These are phyloP conservation scores for Micromussa lordhowensis DNA, from an alignment of 92 coral and sea anemone genomes.

Conservation along the genomic window DNA sequence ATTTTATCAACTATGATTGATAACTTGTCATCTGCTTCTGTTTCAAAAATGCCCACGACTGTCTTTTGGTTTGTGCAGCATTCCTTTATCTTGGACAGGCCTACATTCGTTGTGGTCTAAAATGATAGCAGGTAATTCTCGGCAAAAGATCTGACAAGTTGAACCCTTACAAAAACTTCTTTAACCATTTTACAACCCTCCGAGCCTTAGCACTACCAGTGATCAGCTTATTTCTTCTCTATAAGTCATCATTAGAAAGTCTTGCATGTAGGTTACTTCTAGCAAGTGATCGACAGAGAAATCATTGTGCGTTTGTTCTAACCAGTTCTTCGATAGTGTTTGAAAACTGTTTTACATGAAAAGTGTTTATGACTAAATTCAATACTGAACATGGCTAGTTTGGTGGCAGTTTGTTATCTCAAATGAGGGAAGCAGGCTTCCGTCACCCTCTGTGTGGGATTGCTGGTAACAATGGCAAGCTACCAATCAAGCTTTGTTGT, in stretches of 20 bases:
- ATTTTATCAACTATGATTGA: background rate
- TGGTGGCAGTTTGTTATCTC: slow-evolving; percentile 13
- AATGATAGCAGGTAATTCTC: background rate
- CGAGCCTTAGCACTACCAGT: background rate
- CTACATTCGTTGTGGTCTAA: background rate
- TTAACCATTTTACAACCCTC: background rate
- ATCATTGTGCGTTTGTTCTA: background rate
- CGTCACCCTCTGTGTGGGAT: slow-evolving; percentile 37
- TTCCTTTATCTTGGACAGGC: background rate
- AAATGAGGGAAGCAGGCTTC: slow-evolving; percentile 42
- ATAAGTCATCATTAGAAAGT: background rate
- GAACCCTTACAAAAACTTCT: background rate
- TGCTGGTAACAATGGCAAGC: slow-evolving; percentile 3
- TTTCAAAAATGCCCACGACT: background rate
- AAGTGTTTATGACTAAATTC: background rate
- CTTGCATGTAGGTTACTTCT: background rate
- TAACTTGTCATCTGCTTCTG: background rate
- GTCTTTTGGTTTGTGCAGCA: background rate
- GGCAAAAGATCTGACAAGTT: background rate
- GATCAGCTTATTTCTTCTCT: background rate
- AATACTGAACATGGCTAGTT: background rate
- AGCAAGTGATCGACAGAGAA: background rate
- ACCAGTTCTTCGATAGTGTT: background rate
- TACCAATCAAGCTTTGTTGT: background rate
- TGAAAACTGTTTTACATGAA: no score